Evolutionary conservation across 2,113 vertebrate species (phyloP), one percentile per base, ranked within the genome.

Genomic region (Callipepla squamata): DNA sequence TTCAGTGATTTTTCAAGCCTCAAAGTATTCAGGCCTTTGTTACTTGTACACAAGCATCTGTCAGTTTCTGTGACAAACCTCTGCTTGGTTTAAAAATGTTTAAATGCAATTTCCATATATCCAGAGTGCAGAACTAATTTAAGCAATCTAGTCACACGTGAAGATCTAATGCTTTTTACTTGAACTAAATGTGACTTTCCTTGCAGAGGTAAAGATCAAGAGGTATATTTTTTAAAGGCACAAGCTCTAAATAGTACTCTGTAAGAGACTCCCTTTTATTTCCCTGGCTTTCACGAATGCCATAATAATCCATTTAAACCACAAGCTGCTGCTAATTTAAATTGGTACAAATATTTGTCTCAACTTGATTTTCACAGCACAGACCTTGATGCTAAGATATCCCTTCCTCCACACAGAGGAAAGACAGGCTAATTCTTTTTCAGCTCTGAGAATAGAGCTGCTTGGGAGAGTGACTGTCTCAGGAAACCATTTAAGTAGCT

Each of bases 401-500:
- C 50, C 30, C 25, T 16, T 1, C 0, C 1, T 2, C 11, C 18
- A 40, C 53, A 8, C 4, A 40, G 25, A 30, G 8, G 40, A 11
- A 30, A 36, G 12, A 74, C 18, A 59, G 7, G 73, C 30, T 72
- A 38, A 26, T 45, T 44, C 32, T 42, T 66, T 53, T 79, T 25
- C 10, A 50, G 12, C 16, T 61, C 57, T 42, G n/a, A 8, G 32
- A 48, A 75, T 8, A 59, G 16, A 11, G 28, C 1, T n/a, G 13
- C 66, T 47, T 0, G 0, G 22, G 7, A 78, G 38, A 7, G 7
- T 20, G 22, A 19, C 25, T 0, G 48, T 7, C 32, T 42, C 19
- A 81, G 75, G 57, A 87, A 58, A 84, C 14, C 32, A 61, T 15
- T 21, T 8, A 75, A 78, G 21, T 20, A 84, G 17, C 32, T 75